Percentiles rank a stretch among this genome's conserved stretches.
Conservation (phyloP, 2,888 invertebrate genomes). For the Chelonus formosanus region DNA sequence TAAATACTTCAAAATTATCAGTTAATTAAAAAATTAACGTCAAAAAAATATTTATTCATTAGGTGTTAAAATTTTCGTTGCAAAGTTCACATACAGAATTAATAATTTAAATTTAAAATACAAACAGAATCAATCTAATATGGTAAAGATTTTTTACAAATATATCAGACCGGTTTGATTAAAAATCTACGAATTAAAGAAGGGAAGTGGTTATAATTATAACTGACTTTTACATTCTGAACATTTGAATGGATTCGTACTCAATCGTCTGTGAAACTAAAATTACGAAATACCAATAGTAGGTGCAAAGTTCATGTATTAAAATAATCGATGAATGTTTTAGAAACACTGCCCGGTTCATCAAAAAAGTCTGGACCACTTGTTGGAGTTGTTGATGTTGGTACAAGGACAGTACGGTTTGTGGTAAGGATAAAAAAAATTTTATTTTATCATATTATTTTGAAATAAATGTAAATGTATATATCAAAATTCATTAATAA, state of each 20-base stretch:
- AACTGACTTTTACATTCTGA: not conserved
- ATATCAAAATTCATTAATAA: not conserved
- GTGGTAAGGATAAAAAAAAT: conserved; percentile 70
- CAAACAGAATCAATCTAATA: too few relatives aligned
- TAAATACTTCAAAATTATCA: too few relatives aligned
- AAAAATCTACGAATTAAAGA: not conserved
- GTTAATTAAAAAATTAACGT: too few relatives aligned
- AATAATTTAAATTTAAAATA: too few relatives aligned
- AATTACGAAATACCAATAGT: conserved; percentile 9
- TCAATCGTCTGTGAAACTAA: not conserved
- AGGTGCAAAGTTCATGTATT: conserved; percentile 6
- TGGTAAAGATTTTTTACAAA: too few relatives aligned
- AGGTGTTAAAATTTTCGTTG: too few relatives aligned
- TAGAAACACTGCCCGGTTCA: conserved; percentile 50
- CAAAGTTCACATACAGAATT: too few relatives aligned
- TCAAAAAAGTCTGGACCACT: conserved; percentile 66
- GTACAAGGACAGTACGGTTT: conserved; percentile 91
- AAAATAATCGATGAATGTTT: conserved; percentile 36
- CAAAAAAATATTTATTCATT: too few relatives aligned
- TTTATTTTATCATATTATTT: not conserved
- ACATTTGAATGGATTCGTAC: conserved; percentile 2
- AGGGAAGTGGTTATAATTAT: too few relatives aligned
- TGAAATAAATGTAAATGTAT: not conserved
- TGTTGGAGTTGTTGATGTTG: conserved; percentile 94
- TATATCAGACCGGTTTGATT: not conserved